Evolutionary conservation across 2,888 invertebrate genomes (phyloP).

Genomic region (Nineta flava): DNA sequence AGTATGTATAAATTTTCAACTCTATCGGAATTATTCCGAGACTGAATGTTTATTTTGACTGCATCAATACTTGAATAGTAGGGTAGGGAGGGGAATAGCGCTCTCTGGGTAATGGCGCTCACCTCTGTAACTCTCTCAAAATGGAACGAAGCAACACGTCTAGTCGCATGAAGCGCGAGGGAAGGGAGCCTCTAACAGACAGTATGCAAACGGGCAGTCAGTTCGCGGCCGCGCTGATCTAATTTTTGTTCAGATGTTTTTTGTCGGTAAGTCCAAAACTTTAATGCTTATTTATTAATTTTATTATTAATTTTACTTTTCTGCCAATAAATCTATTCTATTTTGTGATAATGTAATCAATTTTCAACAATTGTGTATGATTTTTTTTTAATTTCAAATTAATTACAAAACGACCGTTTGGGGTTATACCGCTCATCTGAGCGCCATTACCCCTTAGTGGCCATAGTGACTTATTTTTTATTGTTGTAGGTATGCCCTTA

Average conservation of each 20-base stretch:
- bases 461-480: slow-evolving; percentile 7
- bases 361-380: not conserved
- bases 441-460: slow-evolving; percentile 11
- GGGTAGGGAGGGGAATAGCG: too few relatives aligned
- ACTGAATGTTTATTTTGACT: too few relatives aligned
- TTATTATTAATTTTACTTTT: not conserved
- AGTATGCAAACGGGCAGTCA: too few relatives aligned
- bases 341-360: not conserved
- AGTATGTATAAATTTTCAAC: too few relatives aligned
- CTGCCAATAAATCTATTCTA: not conserved
- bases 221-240: too few relatives aligned
- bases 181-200: too few relatives aligned
- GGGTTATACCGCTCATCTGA: slow-evolving; percentile 1
- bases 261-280: not conserved
- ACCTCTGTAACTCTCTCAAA: too few relatives aligned
- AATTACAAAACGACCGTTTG: slow-evolving; percentile 5
- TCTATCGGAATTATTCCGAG: too few relatives aligned
- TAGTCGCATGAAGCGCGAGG: too few relatives aligned
- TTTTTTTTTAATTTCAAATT: slow-evolving; percentile 2
- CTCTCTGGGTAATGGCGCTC: too few relatives aligned
- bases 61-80: too few relatives aligned
- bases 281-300: not conserved
- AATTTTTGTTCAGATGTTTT: not conserved
- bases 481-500: slow-evolving; percentile 9
- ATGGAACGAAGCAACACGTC: too few relatives aligned